Conservation (phyloP, 2,888 invertebrate species). For the Steromphala cineraria region DNA sequence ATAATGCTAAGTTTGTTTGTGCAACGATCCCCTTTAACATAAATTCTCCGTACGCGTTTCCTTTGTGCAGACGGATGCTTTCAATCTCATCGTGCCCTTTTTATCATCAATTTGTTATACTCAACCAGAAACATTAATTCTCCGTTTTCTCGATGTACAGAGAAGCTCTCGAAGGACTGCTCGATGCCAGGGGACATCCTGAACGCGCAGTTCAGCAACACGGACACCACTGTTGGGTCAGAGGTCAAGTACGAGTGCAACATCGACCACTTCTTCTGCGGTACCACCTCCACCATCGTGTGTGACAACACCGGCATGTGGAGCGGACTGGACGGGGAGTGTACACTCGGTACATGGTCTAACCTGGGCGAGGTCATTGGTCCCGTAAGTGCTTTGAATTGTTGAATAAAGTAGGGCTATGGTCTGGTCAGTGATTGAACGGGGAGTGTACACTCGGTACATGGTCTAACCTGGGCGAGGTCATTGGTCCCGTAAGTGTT, state of each 20-base stretch:
- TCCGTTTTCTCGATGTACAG: not conserved
- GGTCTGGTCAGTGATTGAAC: too few species aligned
- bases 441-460: too few species aligned
- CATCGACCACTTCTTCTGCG: constrained; percentile 1
- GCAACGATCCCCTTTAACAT: too few species aligned
- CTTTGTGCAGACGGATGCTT: too few species aligned
- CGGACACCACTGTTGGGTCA: not conserved
- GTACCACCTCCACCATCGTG: not conserved
- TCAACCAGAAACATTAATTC: too few species aligned
- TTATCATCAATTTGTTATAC: too few species aligned
- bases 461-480: not conserved
- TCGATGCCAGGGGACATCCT: not conserved
- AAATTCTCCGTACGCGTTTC: too few species aligned
- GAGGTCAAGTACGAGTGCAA: not conserved
- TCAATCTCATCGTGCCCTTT: too few species aligned
- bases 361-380: not conserved
- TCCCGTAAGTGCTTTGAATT: too few species aligned
- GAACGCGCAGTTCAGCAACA: not conserved
- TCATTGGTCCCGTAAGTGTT: not conserved
- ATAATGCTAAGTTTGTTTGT: too few species aligned
- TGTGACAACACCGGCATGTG: constrained; percentile 7
- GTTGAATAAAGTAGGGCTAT: too few species aligned
- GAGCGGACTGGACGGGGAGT: not conserved
- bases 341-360: not conserved
- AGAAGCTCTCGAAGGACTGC: not conserved